Base-by-base conservation (phyloP, 2,888 invertebrate genomes). In the Brachycybe producta region DNA sequence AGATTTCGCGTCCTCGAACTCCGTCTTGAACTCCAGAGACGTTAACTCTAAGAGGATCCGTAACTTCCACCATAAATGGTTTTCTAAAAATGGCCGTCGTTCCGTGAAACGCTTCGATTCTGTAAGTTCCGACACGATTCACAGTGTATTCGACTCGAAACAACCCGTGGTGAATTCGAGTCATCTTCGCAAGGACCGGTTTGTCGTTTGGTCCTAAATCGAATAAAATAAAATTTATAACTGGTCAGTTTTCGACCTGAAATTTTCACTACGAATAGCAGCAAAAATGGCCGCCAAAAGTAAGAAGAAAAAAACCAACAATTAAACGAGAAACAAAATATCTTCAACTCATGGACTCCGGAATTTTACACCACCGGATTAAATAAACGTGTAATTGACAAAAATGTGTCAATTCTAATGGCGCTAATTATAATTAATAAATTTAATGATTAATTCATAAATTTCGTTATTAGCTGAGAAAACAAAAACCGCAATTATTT, bases 141-240 rank as follows among this genome's bases (percentile, higher is more conserved):
- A 85, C 83, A 2, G 80, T 78, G 67, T 86, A 86, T 60, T 84
- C 84, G 0, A 84, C 78, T 0, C 81, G 70, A 47, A 71, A 58
- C 71, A 64, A 68, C 59, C 64, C 64, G 46, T 59, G 60, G n/a
- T 60, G 61, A 24, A 65, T 60, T 48, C 51, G 66, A 57, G 60
- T 67, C 64, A 60, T 67, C 62, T 68, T 46, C 61, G 67, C 52
- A 60, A 71, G 69, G 54, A 74, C 68, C 7, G 67, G 65, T 23
- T 68, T 66, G 35, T 73, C 73, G 57, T 73, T 72, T 1, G 76
- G 74, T 34, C 73, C 74, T 70, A 55, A 45, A 38, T n/a, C n/a
- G n/a, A 28, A 15, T 17, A n/a, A 34, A 44, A 42, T 13, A 23
- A 21, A 50, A 40, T n/a, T 7, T 11, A 21, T 2, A 38, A 15